Evolutionary conservation across 1,140 invertebrate species (phyloP), one percentile per base, ranked within the genome.

Genomic region (Drosophila equinoxialis): DNA sequence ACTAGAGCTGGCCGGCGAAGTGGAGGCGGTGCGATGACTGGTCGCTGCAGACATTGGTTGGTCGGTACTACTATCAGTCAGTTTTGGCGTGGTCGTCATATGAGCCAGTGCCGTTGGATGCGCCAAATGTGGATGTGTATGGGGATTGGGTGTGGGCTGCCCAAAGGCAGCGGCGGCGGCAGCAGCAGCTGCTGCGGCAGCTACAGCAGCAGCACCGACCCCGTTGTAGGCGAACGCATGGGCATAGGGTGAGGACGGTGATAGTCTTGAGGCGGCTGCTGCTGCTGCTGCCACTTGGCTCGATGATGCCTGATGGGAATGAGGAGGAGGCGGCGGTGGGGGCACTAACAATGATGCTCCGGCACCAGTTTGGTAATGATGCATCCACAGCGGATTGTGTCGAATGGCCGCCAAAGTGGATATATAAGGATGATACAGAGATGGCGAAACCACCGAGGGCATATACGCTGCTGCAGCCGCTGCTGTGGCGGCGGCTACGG

Each of bases 341-440:
- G 82, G 70, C 23, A 83, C 71, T n/a, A 75, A 61, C 45, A 74
- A 65, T 17, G 78, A 41, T 41, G 77, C 55, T 11, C 74, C 55
- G 6, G 93, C 92, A 62, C 93, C 93, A 58, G 93, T 91, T 55
- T 92, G 93, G 75, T 94, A 94, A 66, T 86, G 83, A 60, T 94
- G 93, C 92, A 93, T 92, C 93, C 93, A 93, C 64, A 93, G 66
- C 30, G 93, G 93, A 63, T 92, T 91, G 48, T 91, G 90, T 59
- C 89, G 72, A 64, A 91, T 51, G 2, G 90, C 90, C 51, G 89
- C 83, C 41, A 92, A 62, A 20, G 91, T 86, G 10, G 90, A 79
- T 73, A 93, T 91, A 70, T 94, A 94, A 3, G 93, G 93, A 81
- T 92, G 78, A 59, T 90, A 87, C 13, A 86, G 74, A 26, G 91